These are phyloP conservation scores for Anorthoa munda DNA, from an alignment of 2,888 invertebrate genomes.

Conservation along the genomic window DNA sequence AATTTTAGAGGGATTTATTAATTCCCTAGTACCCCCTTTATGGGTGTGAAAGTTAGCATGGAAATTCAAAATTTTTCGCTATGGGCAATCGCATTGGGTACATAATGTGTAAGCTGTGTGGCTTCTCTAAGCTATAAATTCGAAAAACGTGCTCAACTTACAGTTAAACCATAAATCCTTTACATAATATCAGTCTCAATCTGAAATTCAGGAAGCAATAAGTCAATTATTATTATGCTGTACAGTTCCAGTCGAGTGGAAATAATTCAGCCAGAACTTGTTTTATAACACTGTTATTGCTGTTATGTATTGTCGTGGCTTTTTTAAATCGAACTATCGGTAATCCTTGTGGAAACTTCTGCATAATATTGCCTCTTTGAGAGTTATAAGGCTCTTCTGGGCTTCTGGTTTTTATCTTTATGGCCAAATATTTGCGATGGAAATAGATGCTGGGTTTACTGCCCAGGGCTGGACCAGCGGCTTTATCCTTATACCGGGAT, in stretches of 20 bases:
- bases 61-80: too few relatives aligned
- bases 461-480: not conserved
- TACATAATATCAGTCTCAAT: slow-evolving; percentile 39
- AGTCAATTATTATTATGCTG: slow-evolving; percentile 52
- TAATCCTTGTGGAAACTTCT: slow-evolving; percentile 17
- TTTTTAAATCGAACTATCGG: slow-evolving; percentile 34
- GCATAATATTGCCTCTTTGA: not conserved
- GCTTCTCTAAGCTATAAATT: too few relatives aligned
- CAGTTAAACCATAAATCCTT: slow-evolving; percentile 34
- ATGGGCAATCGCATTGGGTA: too few relatives aligned
- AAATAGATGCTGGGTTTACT: too few relatives aligned
- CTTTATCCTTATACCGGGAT: too few relatives aligned
- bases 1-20: too few relatives aligned
- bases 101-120: too few relatives aligned
- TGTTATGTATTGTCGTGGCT: slow-evolving; percentile 35
- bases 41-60: too few relatives aligned
- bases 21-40: too few relatives aligned
- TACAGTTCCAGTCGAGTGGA: slow-evolving; percentile 53
- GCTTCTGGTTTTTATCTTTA: not conserved
- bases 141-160: not conserved
- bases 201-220: slow-evolving; percentile 61
- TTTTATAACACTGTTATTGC: slow-evolving; percentile 51
- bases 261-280: slow-evolving; percentile 55
- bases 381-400: not conserved
- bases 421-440: not conserved